These are phyloP conservation scores for Xenus cinereus DNA, from an alignment of 2,113 vertebrate species.

Conservation along the genomic window DNA sequence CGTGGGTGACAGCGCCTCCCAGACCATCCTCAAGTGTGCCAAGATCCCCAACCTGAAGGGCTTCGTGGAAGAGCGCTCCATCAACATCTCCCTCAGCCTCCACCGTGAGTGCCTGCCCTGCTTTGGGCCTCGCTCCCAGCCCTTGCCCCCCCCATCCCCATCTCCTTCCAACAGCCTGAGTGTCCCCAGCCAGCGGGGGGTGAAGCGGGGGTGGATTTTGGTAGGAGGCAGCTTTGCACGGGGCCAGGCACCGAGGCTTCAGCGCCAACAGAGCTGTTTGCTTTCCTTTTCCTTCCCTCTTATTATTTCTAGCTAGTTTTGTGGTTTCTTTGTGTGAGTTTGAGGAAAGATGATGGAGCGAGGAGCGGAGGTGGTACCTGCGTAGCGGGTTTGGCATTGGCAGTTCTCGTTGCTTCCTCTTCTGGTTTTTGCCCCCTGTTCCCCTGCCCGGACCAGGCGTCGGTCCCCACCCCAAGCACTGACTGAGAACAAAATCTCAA, in stretches of 20 bases:
- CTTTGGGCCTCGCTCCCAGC: neutral
- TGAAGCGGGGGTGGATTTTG: neutral
- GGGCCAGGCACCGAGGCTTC: neutral
- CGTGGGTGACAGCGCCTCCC: conserved; percentile 85
- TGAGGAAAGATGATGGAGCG: accelerated
- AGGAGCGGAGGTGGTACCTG: neutral
- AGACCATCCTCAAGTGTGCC: conserved; percentile 91
- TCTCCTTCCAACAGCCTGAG: accelerated
- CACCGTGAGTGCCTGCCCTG: conserved; percentile 84
- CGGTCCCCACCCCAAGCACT: neutral
- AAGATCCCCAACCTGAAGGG: conserved; percentile 89
- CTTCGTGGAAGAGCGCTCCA: conserved; percentile 83
- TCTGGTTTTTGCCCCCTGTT: neutral
- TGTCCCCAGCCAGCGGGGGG: neutral
- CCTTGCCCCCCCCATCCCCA: neutral
- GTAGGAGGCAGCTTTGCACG: neutral
- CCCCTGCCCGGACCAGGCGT: neutral
- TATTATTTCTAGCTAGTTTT: neutral
- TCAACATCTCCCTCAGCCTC: conserved; percentile 95
- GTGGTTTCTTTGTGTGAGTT: neutral
- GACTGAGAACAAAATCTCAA: neutral
- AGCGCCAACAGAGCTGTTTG: neutral
- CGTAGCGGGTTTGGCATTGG: accelerated
- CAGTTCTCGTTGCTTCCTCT: neutral
- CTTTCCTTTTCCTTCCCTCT: neutral